These are phyloP conservation scores for Drosophila bocki DNA, from an alignment of 1,140 invertebrate species.

Conservation along the genomic window DNA sequence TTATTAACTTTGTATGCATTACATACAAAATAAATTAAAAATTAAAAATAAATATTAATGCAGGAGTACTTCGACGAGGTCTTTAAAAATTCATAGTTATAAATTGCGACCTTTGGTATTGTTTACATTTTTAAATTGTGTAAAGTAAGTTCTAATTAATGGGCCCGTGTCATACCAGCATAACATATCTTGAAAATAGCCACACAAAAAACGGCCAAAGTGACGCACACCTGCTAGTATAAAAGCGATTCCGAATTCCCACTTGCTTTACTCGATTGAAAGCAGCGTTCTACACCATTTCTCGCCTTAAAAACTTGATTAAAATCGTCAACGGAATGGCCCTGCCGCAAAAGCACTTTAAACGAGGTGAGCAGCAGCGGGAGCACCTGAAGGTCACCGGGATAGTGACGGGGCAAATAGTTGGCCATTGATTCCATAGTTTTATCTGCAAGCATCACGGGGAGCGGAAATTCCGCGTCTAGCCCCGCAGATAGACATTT, in stretches of 20 bases:
- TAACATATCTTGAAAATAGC: no score
- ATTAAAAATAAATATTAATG: no score
- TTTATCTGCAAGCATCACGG: constrained; percentile 28
- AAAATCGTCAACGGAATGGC: constrained; percentile 30
- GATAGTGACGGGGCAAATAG: constrained; percentile 29
- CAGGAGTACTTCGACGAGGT: no score
- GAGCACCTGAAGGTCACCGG: constrained; percentile 38
- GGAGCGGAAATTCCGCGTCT: constrained; percentile 12
- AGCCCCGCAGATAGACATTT: constrained; percentile 24
- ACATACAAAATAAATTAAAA: no score
- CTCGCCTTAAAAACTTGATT: constrained; percentile 4
- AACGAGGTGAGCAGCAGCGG: constrained; percentile 55
- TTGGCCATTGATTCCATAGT: constrained; percentile 31
- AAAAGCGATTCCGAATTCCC: constrained; percentile 5
- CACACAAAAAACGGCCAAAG: no score
- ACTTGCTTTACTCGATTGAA: constrained; percentile 15
- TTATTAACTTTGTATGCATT: no score
- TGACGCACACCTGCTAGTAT: constrained; percentile 3
- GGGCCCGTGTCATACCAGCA: no score
- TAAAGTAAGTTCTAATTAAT: no score
- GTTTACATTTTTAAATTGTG: no score
- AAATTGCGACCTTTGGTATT: no score
- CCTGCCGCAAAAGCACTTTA: constrained; percentile 66
- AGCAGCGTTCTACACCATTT: constrained; percentile 17
- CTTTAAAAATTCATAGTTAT: no score